Evolutionary conservation across 2,113 vertebrate species (phyloP).

Genomic region (Sinocyclocheilus anophthalmus): DNA sequence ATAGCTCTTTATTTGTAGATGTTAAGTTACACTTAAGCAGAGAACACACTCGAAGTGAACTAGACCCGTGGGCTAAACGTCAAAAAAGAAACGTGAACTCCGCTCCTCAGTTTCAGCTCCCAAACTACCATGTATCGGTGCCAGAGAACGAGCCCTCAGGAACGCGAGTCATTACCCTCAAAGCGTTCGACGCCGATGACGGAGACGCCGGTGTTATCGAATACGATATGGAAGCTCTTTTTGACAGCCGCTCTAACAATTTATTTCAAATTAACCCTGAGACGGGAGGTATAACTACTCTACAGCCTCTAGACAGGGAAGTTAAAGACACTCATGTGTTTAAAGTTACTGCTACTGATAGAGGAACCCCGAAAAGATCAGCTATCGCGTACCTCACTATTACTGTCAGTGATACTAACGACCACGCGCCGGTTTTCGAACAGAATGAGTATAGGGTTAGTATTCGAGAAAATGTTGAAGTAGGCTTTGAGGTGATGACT

Average conservation of each 20-base stretch:
- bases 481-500: slow-evolving; percentile 86
- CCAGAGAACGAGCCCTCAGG: slow-evolving; percentile 86
- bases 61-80: slow-evolving; percentile 55
- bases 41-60: not conserved
- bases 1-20: slow-evolving; percentile 31
- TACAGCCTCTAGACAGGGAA: slow-evolving; percentile 83
- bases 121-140: slow-evolving; percentile 87
- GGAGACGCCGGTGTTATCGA: slow-evolving; percentile 80
- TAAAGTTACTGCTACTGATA: slow-evolving; percentile 81
- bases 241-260: slow-evolving; percentile 83
- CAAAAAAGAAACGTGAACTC: slow-evolving; percentile 73
- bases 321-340: slow-evolving; percentile 87
- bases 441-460: slow-evolving; percentile 84
- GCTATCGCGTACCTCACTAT: slow-evolving; percentile 83
- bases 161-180: slow-evolving; percentile 80
- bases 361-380: slow-evolving; percentile 76
- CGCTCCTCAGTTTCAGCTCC: slow-evolving; percentile 83
- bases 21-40: slow-evolving; percentile 47
- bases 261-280: slow-evolving; percentile 80
- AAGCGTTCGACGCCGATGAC: slow-evolving; percentile 79
- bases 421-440: slow-evolving; percentile 84
- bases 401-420: slow-evolving; percentile 86
- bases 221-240: slow-evolving; percentile 85
- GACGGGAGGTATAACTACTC: slow-evolving; percentile 79
- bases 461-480: slow-evolving; percentile 86